Conservation (phyloP, 2,888 invertebrate genomes). For the Mythimna pallens region DNA sequence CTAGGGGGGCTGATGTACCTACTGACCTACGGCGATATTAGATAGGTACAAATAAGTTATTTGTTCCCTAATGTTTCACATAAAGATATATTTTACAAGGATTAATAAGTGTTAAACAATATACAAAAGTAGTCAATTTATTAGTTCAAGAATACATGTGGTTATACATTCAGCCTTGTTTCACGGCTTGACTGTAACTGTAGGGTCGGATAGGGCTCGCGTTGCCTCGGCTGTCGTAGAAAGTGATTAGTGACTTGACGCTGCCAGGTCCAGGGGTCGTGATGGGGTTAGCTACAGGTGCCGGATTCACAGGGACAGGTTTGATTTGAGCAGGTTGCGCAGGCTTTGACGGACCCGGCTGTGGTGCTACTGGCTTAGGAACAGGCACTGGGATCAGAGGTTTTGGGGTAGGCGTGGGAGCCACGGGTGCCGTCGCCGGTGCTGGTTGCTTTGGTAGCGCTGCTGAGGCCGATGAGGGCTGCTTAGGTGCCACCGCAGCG, state of each 20-base stretch:
- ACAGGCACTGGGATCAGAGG: conserved; percentile 49
- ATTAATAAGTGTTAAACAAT: background rate
- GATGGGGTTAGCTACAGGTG: conserved; percentile 72
- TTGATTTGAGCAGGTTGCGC: conserved; percentile 69
- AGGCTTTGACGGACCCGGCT: conserved; percentile 59
- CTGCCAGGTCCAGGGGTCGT: conserved; percentile 85
- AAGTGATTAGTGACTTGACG: conserved; percentile 83
- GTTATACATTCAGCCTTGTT: conserved; percentile 78
- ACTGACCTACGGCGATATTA: background rate
- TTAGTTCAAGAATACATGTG: conserved; percentile 7
- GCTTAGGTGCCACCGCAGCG: conserved; percentile 40
- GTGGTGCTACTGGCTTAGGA: conserved; percentile 47
- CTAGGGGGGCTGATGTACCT: no score
- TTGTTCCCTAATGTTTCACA: no score
- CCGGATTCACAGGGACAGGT: conserved; percentile 79
- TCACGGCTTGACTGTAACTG: conserved; percentile 87
- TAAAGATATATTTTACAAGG: background rate
- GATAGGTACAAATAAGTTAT: no score
- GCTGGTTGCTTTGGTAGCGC: conserved; percentile 49
- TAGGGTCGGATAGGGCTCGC: conserved; percentile 85
- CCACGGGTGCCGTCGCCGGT: conserved; percentile 48
- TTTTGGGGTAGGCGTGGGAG: conserved; percentile 53
- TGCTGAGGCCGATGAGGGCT: conserved; percentile 48
- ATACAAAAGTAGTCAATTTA: conserved; percentile 6
- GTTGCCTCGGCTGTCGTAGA: conserved; percentile 85